Percentiles rank a stretch among this genome's conserved stretches.
These are phyloP conservation scores for Picathartes gymnocephalus DNA, from an alignment of 2,113 vertebrate genomes.

Conservation along the genomic window DNA sequence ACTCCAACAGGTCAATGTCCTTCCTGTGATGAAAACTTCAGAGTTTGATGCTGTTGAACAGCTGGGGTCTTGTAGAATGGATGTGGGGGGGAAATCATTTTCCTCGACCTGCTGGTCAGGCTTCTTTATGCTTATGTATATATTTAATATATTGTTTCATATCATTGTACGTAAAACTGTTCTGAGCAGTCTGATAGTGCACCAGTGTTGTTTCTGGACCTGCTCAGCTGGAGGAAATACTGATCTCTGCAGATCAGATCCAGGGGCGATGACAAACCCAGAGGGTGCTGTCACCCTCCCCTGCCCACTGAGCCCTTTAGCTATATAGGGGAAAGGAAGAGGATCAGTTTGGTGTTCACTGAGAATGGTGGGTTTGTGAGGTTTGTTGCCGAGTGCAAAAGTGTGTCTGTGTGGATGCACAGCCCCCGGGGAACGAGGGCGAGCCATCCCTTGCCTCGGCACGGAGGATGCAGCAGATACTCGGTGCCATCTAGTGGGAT, in stretches of 20 bases:
- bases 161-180: background rate
- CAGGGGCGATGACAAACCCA: rapidly evolving
- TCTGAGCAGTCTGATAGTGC: background rate
- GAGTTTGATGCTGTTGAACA: background rate
- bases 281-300: too few relatives aligned
- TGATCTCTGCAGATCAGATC: background rate
- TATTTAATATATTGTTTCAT: background rate
- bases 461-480: background rate
- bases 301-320: rapidly evolving
- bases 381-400: background rate
- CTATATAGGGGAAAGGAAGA: rapidly evolving
- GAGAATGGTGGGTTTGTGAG: background rate
- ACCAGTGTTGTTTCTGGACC: background rate
- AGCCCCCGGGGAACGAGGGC: rapidly evolving
- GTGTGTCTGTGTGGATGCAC: too few relatives aligned
- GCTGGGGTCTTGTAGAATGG: rapidly evolving
- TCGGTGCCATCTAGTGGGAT: conserved; percentile 57
- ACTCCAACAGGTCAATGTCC: background rate
- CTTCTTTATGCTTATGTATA: background rate
- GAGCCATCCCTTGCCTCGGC: too few relatives aligned
- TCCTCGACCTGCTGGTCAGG: background rate
- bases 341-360: background rate
- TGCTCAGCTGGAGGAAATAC: background rate
- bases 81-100: background rate
- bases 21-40: background rate